phyloP scores from a whole-genome alignment of 1,140 invertebrate genomes.

The Lepidurus arcticus region DNA sequence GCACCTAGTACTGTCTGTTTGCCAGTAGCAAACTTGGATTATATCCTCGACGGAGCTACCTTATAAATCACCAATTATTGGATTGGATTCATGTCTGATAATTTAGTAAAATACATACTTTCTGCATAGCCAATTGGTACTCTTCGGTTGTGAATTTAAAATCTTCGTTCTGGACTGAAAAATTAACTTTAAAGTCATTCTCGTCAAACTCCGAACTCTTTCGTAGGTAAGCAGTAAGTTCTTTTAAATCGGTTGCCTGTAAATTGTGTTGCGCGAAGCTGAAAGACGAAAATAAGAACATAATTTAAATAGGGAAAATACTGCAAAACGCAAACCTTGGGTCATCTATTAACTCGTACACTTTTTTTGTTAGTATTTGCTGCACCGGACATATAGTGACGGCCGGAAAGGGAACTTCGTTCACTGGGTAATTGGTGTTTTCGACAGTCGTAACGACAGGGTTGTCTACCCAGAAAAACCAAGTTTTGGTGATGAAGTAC shows the following conservation, averaged over 20 bases:
- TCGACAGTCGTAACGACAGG: background rate
- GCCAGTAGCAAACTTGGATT: background rate
- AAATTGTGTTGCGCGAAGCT: background rate
- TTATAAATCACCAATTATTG: background rate
- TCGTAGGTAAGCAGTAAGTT: background rate
- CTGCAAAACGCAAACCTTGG: background rate
- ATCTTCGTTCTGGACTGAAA: background rate
- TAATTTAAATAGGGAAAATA: background rate
- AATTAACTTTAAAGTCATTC: background rate
- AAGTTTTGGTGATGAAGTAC: background rate
- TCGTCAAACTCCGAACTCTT: background rate
- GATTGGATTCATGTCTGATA: background rate
- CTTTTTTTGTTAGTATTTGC: background rate
- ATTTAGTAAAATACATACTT: background rate
- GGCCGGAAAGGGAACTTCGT: constrained; percentile 14
- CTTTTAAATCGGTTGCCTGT: background rate
- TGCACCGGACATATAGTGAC: constrained; percentile 17
- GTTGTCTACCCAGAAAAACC: background rate
- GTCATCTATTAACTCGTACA: background rate
- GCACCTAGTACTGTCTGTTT: background rate
- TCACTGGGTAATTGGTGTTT: background rate
- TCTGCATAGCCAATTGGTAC: background rate
- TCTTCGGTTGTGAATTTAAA: background rate
- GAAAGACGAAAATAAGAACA: background rate
- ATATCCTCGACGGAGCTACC: background rate